Conservation (phyloP, 1,140 invertebrate species). For the Drosophila navojoa region DNA sequence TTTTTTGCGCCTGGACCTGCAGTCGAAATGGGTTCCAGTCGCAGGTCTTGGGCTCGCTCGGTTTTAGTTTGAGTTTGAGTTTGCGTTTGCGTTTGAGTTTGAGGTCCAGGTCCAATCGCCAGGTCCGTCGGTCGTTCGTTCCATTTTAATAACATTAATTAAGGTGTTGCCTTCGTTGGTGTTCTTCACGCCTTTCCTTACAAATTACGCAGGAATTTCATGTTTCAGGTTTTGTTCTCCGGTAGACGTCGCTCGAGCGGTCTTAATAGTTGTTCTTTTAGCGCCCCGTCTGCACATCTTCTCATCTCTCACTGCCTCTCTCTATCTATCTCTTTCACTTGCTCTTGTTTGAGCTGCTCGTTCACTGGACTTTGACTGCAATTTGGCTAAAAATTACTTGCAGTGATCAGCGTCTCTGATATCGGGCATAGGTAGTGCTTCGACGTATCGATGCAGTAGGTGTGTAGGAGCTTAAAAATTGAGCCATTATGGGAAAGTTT, state of each 20-base stretch:
- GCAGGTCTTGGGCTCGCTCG: constrained; percentile 26
- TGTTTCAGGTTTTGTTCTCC: constrained; percentile 79
- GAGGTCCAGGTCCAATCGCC: constrained; percentile 47
- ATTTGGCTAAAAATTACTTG: constrained; percentile 59
- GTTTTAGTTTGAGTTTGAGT: constrained; percentile 40
- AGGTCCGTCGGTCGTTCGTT: constrained; percentile 74
- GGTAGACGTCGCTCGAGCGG: constrained; percentile 46
- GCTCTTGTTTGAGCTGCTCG: background rate
- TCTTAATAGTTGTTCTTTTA: constrained; percentile 72
- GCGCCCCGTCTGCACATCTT: constrained; percentile 36
- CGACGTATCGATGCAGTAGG: constrained; percentile 29
- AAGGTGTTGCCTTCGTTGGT: constrained; percentile 84
- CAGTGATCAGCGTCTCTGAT: constrained; percentile 41
- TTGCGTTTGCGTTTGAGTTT: constrained; percentile 27
- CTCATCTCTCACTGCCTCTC: constrained; percentile 1
- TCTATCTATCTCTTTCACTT: constrained; percentile 1
- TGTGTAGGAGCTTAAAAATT: constrained; percentile 53
- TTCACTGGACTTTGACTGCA: constrained; percentile 30
- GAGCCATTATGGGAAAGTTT: constrained; percentile 57
- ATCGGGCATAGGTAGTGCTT: constrained; percentile 26
- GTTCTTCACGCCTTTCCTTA: constrained; percentile 84
- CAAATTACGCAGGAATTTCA: constrained; percentile 84
- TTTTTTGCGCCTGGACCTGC: constrained; percentile 46
- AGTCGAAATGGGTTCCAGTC: constrained; percentile 31
- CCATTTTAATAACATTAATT: constrained; percentile 84